These are phyloP conservation scores for Cerastis leucographa DNA, from an alignment of 2,888 invertebrate genomes.

Conservation along the genomic window DNA sequence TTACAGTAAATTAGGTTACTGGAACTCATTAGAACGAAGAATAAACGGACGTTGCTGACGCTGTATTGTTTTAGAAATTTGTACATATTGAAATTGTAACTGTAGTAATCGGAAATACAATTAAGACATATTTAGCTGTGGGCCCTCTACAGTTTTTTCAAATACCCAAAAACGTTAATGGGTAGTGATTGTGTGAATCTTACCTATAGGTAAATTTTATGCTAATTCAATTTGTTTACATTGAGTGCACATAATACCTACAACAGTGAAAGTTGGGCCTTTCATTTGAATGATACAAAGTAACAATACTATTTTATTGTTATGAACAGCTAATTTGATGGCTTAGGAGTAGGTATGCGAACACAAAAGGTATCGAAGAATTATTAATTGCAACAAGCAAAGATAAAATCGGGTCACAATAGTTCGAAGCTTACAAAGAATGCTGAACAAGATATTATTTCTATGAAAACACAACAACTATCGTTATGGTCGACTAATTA, in stretches of 20 bases:
- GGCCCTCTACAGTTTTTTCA: background rate
- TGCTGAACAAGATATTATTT: background rate
- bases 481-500: slow-evolving; percentile 14
- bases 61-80: slow-evolving; percentile 48
- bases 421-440: background rate
- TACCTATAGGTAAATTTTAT: background rate
- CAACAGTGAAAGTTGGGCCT: slow-evolving; percentile 41
- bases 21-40: slow-evolving; percentile 65
- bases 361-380: background rate
- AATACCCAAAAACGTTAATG: background rate
- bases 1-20: slow-evolving; percentile 68
- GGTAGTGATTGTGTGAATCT: background rate
- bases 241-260: background rate
- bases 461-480: slow-evolving; percentile 3
- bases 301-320: slow-evolving; percentile 24
- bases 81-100: background rate
- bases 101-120: background rate
- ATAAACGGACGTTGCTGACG: slow-evolving; percentile 45
- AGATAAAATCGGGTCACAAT: slow-evolving; percentile 1
- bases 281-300: slow-evolving; percentile 33
- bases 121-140: background rate
- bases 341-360: background rate
- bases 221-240: slow-evolving; percentile 5
- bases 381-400: slow-evolving; percentile 6
- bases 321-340: background rate